Conservation (phyloP, 2,888 invertebrate species). For the Drosophila incognita region DNA sequence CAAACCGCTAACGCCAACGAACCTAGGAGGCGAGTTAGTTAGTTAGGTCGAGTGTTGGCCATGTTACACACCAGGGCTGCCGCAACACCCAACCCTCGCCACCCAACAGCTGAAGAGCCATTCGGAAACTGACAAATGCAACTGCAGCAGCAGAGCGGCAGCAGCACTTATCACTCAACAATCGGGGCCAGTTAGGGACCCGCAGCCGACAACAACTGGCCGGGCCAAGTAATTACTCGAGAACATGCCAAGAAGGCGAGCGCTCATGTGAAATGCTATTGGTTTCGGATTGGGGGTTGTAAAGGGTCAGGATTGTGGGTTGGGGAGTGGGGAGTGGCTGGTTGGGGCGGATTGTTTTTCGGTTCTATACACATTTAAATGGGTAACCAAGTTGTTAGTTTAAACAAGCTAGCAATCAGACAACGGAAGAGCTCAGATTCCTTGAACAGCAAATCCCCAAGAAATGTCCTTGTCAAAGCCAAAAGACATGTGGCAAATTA, state of each 20-base stretch:
- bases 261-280: conserved; percentile 33
- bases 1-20: conserved; percentile 35
- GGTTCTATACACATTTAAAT: conserved; percentile 61
- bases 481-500: conserved; percentile 62
- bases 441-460: conserved; percentile 45
- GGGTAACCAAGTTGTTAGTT: conserved; percentile 52
- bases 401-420: conserved; percentile 54
- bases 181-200: conserved; percentile 60
- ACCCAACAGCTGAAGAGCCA: conserved; percentile 1
- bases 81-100: neutral
- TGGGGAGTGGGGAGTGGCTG: too few species aligned
- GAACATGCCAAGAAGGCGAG: conserved; percentile 67
- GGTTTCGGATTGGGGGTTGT: neutral
- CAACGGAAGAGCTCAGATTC: conserved; percentile 43
- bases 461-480: conserved; percentile 60
- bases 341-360: neutral
- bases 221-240: conserved; percentile 69
- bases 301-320: neutral
- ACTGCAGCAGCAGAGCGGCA: conserved; percentile 34
- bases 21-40: conserved; percentile 55
- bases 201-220: conserved; percentile 8
- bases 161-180: conserved; percentile 76
- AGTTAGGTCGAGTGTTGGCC: conserved; percentile 48
- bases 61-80: conserved; percentile 34
- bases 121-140: conserved; percentile 56